These are phyloP conservation scores for Acronicta leporina DNA, from an alignment of 2,888 invertebrate species.

Conservation along the genomic window DNA sequence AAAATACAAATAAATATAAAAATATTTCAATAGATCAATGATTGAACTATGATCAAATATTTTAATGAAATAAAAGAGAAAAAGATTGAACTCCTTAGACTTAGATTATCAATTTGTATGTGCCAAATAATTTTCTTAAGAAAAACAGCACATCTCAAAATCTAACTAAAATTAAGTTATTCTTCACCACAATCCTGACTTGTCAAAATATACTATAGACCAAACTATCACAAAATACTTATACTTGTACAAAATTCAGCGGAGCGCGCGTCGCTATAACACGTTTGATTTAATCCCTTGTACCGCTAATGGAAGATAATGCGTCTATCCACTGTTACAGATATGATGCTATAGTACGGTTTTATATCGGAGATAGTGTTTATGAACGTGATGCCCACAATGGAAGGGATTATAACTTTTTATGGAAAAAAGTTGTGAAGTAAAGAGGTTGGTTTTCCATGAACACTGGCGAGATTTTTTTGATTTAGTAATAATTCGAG, in stretches of 20 bases:
- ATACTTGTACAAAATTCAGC: constrained; percentile 31
- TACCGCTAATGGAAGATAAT: constrained; percentile 84
- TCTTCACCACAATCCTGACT: constrained; percentile 10
- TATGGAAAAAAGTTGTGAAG: too few species aligned
- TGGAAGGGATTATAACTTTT: background rate
- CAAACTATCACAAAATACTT: constrained; percentile 40
- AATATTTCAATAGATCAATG: too few species aligned
- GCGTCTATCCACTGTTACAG: constrained; percentile 49
- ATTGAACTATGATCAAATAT: too few species aligned
- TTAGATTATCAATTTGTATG: too few species aligned
- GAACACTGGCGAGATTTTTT: too few species aligned
- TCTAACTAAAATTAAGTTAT: background rate
- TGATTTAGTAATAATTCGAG: too few species aligned
- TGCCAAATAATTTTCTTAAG: background rate
- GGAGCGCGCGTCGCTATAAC: constrained; percentile 50
- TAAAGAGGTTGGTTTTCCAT: too few species aligned
- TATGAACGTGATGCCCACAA: constrained; percentile 5
- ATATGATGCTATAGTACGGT: constrained; percentile 13
- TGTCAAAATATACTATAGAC: constrained; percentile 5
- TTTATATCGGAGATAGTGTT: constrained; percentile 1
- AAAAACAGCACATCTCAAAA: background rate
- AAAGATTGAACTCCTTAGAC: too few species aligned
- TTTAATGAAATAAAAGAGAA: too few species aligned
- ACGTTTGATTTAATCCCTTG: constrained; percentile 78
- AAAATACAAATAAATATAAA: too few species aligned